Percentiles rank a stretch among this genome's conserved stretches.
Conservation (phyloP, 2,797 vertebrate genomes). For the Tokudaia muenninki region DNA sequence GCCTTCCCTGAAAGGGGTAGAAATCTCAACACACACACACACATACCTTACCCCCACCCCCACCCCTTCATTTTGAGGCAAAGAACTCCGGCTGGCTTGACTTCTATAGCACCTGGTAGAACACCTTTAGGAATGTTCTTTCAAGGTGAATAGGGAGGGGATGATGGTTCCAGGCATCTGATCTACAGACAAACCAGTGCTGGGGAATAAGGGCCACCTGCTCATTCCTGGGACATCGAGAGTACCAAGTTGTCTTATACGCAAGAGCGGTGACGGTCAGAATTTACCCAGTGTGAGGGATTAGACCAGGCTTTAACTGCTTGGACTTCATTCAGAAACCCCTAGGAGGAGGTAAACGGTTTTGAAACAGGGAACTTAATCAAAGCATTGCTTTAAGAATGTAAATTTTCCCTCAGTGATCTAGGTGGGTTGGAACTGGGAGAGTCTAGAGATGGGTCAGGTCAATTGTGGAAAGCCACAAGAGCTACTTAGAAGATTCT, state of each 20-base stretch:
- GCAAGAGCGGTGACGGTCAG: too few relatives aligned
- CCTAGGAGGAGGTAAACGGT: neutral
- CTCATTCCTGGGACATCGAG: neutral
- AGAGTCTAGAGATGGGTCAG: neutral
- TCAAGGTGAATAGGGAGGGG: neutral
- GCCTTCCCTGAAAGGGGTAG: neutral
- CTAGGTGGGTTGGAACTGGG: neutral
- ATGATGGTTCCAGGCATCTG: neutral
- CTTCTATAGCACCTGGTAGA: neutral
- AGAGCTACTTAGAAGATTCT: neutral
- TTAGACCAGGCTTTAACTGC: neutral
- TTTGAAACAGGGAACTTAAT: neutral
- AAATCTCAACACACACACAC: neutral
- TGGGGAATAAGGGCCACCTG: neutral
- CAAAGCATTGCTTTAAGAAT: slow-evolving; percentile 60
- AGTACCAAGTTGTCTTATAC: neutral
- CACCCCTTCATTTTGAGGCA: neutral
- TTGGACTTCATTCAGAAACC: slow-evolving; percentile 43
- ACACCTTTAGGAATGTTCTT: slow-evolving; percentile 16
- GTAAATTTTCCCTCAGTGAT: neutral
- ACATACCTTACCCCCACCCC: too few relatives aligned
- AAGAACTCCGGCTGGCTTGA: neutral
- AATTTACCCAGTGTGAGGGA: neutral
- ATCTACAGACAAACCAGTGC: neutral
- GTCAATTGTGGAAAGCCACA: neutral